Evolutionary conservation across 1,140 invertebrate genomes (phyloP).

Genomic region (Drosophila mojavensis): DNA sequence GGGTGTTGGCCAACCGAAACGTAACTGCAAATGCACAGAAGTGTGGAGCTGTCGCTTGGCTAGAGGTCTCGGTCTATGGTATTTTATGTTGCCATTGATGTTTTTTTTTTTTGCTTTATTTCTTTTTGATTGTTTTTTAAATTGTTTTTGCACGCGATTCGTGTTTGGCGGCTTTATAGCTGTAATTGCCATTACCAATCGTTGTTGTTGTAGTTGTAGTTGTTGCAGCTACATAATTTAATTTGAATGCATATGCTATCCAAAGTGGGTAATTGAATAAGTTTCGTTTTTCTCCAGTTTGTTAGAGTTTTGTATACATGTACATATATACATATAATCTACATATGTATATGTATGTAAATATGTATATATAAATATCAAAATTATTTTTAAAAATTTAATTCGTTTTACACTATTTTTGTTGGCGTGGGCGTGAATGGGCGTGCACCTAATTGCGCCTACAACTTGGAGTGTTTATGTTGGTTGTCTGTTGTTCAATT

Average conservation of each 20-base stretch:
- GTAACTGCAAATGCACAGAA: constrained; percentile 11
- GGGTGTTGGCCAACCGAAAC: constrained; percentile 17
- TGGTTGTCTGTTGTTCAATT: not conserved
- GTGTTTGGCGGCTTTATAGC: constrained; percentile 80
- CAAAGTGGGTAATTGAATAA: constrained; percentile 82
- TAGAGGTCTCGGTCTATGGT: constrained; percentile 54
- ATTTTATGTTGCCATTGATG: constrained; percentile 58
- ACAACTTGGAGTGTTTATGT: not conserved
- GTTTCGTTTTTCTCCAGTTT: constrained; percentile 48
- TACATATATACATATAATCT: too few species aligned
- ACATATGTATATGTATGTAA: not conserved
- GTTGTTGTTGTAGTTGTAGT: constrained; percentile 55
- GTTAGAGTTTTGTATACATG: constrained; percentile 21
- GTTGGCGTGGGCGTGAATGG: constrained; percentile 10
- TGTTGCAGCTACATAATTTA: constrained; percentile 74
- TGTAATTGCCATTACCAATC: constrained; percentile 73
- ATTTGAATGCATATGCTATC: constrained; percentile 76
- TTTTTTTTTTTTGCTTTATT: constrained; percentile 1
- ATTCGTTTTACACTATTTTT: not conserved
- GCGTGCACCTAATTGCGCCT: constrained; percentile 22
- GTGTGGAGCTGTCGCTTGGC: constrained; percentile 14
- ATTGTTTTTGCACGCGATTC: constrained; percentile 82
- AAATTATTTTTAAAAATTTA: constrained; percentile 22
- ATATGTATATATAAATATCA: too few species aligned
- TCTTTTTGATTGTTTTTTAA: constrained; percentile 78